These are phyloP conservation scores for Thunnus albacares DNA, from an alignment of 2,797 vertebrate species.

Conservation along the genomic window DNA sequence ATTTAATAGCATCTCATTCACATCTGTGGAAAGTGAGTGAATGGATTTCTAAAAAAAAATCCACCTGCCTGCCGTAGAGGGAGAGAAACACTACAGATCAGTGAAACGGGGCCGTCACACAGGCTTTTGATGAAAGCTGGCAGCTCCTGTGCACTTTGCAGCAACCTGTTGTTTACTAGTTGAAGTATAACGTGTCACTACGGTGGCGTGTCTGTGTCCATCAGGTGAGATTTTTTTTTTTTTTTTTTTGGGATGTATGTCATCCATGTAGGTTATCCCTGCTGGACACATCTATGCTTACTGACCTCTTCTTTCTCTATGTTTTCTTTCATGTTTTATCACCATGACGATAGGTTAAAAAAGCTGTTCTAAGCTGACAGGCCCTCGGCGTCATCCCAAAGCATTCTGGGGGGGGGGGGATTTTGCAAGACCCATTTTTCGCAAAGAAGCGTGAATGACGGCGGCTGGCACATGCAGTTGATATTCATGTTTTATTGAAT, in stretches of 20 bases:
- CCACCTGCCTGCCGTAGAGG: constrained; percentile 14
- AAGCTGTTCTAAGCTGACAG: neutral
- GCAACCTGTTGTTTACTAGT: constrained; percentile 29
- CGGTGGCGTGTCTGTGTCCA: neutral
- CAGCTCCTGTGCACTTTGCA: neutral
- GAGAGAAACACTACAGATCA: neutral
- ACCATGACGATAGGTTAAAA: neutral
- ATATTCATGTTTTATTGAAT: constrained; percentile 77
- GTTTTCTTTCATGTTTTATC: neutral
- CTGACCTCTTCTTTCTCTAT: neutral
- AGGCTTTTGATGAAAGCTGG: constrained; percentile 10
- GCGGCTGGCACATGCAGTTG: constrained; percentile 34
- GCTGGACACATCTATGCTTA: constrained; percentile 9
- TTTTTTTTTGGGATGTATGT: neutral
- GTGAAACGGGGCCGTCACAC: constrained; percentile 12
- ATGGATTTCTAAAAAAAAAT: constrained; percentile 12
- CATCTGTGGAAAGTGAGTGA: constrained; percentile 31
- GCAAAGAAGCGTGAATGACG: constrained; percentile 36
- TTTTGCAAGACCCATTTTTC: constrained; percentile 49
- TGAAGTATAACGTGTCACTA: neutral
- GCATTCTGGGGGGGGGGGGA: constrained; percentile 19
- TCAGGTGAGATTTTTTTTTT: neutral
- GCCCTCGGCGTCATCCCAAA: constrained; percentile 4
- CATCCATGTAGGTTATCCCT: neutral
- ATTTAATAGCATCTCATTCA: constrained; percentile 24